phyloP scores from a whole-genome alignment of 2,113 vertebrate genomes.

The Columbina picui region DNA sequence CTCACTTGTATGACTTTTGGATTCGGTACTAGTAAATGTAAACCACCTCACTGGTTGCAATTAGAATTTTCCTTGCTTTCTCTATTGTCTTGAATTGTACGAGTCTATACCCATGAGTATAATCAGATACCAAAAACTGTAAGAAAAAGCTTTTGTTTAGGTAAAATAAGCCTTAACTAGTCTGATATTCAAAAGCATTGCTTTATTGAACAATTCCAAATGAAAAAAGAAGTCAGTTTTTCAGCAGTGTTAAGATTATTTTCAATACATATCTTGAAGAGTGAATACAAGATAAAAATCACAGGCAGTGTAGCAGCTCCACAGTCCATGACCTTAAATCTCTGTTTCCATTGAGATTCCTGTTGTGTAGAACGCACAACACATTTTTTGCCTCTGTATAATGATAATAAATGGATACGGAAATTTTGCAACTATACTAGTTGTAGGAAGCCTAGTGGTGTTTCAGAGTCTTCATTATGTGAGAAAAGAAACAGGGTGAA shows the following conservation, averaged over 20 bases:
- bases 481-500: background rate
- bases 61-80: background rate
- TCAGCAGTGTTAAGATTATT: background rate
- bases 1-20: background rate
- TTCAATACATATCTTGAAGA: background rate
- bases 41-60: background rate
- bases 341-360: background rate
- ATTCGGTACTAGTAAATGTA: background rate
- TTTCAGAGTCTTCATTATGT: background rate
- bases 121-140: background rate
- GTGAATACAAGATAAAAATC: background rate
- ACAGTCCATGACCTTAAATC: background rate
- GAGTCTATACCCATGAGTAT: background rate
- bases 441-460: background rate
- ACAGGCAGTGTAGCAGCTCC: background rate
- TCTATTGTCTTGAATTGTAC: background rate
- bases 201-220: background rate
- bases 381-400: background rate
- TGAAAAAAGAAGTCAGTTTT: background rate
- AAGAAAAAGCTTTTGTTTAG: background rate
- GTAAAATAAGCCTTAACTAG: background rate
- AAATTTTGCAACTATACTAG: background rate
- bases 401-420: background rate
- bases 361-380: background rate
- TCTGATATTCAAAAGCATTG: background rate